These are phyloP conservation scores for Pseudochromis fuscus DNA, from an alignment of 2,797 vertebrate species.

Conservation along the genomic window DNA sequence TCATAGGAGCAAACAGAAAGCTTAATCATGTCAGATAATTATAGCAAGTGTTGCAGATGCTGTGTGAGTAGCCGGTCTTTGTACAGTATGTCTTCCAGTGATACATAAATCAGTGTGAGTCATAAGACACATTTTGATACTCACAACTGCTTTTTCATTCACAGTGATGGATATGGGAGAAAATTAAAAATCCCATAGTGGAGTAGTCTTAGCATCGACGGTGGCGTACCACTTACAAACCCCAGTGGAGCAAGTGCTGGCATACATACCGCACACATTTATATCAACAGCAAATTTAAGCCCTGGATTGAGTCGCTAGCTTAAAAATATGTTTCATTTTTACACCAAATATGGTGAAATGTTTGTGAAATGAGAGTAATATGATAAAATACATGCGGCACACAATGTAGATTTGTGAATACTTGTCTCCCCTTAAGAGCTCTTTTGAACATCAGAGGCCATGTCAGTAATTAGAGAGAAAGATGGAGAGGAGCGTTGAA, in stretches of 20 bases:
- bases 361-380: constrained; percentile 6
- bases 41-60: constrained; percentile 36
- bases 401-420: constrained; percentile 25
- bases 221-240: not conserved
- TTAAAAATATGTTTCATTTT: not conserved
- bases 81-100: constrained; percentile 1
- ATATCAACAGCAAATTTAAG: constrained; percentile 11
- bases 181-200: not conserved
- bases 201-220: not conserved
- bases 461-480: constrained; percentile 43
- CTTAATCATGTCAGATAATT: constrained; percentile 59
- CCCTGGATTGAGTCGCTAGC: not conserved
- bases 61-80: constrained; percentile 21
- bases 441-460: constrained; percentile 49
- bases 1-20: constrained; percentile 56
- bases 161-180: not conserved
- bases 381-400: constrained; percentile 25
- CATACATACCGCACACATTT: not conserved
- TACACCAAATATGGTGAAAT: constrained; percentile 10
- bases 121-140: constrained; percentile 18
- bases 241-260: not conserved
- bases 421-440: constrained; percentile 31
- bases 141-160: not conserved
- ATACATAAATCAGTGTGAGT: constrained; percentile 35
- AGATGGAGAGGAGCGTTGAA: constrained; percentile 27